Evolutionary conservation across 2,888 invertebrate genomes (phyloP), one percentile per base, ranked within the genome.

Genomic region (Abrostola tripartita): DNA sequence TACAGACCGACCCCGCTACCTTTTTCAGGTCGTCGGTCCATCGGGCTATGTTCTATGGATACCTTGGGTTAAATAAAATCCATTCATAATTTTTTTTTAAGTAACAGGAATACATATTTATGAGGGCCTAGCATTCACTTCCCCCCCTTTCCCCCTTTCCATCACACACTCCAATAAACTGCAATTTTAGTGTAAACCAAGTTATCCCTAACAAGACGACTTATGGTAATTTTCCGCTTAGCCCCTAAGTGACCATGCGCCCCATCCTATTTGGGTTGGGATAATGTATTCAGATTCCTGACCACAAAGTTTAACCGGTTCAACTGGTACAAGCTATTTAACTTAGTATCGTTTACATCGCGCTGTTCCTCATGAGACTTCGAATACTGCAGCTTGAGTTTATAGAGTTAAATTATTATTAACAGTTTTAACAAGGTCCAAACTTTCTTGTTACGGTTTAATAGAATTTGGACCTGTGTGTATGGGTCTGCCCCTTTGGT

Each of bases 191-290:
- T 1, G 49, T 6, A 50, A 73, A 60, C 52, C 56, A 47, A 74
- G 53, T 74, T 53, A 47, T 12, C 24, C 12, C n/a, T 36, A 41
- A 54, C 42, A 24, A 41, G 12, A 24, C 41, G 52, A 40, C 54
- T 51, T 62, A 56, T 59, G 52, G 62, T 52, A n/a, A 44, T 68
- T 68, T 35, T 6, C 55, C 24, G 41, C 55, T 42, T 11, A 37
- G 11, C 42, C 11, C 12, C 35, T 6, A 55, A 68, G 56, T 68
- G 63, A 54, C 69, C 68, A 57, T 44, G 38, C 37, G 65, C 37
- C 24, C 49, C n/a, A 14, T 47, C 44, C 14, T 60, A 55, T 74
- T 63, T 50, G 42, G 44, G 24, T 68, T 49, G 49, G 59, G 50
- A 67, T 42, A 44, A 65, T 60, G 42, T 57, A 37, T 51, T 42